Percentiles rank a stretch among this genome's conserved stretches.
Evolutionary conservation across 2,797 vertebrate species (phyloP).

Genomic region (Peromyscus aztecus): DNA sequence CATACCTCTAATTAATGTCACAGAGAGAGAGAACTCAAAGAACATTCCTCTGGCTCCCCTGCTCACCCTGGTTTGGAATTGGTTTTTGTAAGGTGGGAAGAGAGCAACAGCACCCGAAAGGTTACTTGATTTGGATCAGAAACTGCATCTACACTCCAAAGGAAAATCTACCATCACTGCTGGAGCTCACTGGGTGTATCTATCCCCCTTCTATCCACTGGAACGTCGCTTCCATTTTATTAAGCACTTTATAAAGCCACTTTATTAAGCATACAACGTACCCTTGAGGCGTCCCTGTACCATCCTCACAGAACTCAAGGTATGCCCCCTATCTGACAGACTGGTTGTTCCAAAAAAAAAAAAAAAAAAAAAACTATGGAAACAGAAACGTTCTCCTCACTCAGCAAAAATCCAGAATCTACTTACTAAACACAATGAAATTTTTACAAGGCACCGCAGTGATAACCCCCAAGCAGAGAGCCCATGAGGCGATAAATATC

Average conservation of each 20-base stretch:
- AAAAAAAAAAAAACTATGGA: constrained; percentile 32
- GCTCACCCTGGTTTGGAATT: constrained; percentile 5
- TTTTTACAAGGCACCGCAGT: constrained; percentile 86
- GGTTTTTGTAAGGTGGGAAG: not conserved
- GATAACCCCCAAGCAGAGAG: constrained; percentile 82
- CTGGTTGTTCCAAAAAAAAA: not conserved
- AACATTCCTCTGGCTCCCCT: constrained; percentile 18
- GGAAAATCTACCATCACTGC: not conserved
- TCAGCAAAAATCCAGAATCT: constrained; percentile 76
- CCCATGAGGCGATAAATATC: constrained; percentile 84
- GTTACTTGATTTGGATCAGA: constrained; percentile 20
- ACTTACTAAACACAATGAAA: constrained; percentile 85
- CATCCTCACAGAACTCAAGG: constrained; percentile 1
- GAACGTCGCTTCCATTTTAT: constrained; percentile 34
- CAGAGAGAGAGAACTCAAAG: not conserved
- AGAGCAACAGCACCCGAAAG: not conserved
- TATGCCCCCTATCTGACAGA: not conserved
- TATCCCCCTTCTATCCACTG: not conserved
- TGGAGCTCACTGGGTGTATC: not conserved
- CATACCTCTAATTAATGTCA: not conserved
- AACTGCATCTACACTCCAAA: constrained; percentile 16
- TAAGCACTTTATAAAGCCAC: not conserved
- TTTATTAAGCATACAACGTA: not conserved
- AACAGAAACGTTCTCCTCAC: constrained; percentile 26
- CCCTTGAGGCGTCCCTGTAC: not conserved